Evolutionary conservation across 2,113 vertebrate species (phyloP), one percentile per base, ranked within the genome.

Genomic region (Bos taurus): DNA sequence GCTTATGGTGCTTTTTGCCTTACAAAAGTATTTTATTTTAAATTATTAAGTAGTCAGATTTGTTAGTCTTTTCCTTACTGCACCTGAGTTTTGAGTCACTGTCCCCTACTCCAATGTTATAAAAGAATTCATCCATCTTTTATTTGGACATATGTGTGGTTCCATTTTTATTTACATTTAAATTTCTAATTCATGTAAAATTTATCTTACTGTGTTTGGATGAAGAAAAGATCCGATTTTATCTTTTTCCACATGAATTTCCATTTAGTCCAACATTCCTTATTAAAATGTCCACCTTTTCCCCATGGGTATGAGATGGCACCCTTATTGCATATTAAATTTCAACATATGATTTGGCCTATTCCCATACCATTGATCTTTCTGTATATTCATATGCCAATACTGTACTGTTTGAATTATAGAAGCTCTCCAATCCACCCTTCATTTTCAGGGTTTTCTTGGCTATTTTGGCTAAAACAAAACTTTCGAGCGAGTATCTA

Each of bases 101-200:
- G 33, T 89, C 54, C 30, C 16, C 30, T 26, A 83, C 8, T 87
- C 43, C 30, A 13, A 57, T 7, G 8, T 83, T 64, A 33, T 25
- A 87, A 28, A 33, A 93, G 9, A 87, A 83, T 88, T 87, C 52
- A 77, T 85, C 33, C 13, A 8, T 52, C 57, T 52, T 90, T 93
- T 90, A 88, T 91, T 74, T n/a, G 43, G 83, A 16, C 50, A 86
- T 43, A 10, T 93, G 5, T 36, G 64, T 93, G 15, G 28, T 59
- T 94, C 60, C 33, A 64, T 86, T 91, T 94, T 95, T 89, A 96
- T 81, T 97, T 94, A 90, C 26, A 28, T 86, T 83, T 95, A 94
- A 60, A 77, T 90, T 92, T 95, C 40, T 48, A 81, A 85, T 43
- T 28, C 64, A 95, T 88, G 84, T 81, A 59, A 93, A 97, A 93